A percentile compares a stretch with the other conserved stretches of the same genome.
These are phyloP conservation scores for Papilio dardanus DNA, from an alignment of 1,140 invertebrate genomes.

Conservation along the genomic window DNA sequence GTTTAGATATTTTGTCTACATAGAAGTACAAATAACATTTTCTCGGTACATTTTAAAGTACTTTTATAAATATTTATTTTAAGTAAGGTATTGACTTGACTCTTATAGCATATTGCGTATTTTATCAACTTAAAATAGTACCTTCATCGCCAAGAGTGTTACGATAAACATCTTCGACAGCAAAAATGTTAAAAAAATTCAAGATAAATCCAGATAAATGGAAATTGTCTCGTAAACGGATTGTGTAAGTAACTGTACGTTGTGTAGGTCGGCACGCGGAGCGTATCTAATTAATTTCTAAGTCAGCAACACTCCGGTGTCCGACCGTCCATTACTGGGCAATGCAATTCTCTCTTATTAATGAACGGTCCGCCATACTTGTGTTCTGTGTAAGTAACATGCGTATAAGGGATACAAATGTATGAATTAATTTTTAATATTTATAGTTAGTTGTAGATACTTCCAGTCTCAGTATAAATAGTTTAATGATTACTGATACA, in stretches of 20 bases:
- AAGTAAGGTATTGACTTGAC: background rate
- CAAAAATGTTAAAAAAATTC: conserved; percentile 2
- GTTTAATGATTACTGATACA: no score
- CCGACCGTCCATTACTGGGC: conserved; percentile 47
- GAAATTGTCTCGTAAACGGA: conserved; percentile 26
- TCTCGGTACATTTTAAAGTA: background rate
- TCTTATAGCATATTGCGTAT: background rate
- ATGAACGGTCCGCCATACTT: conserved; percentile 45
- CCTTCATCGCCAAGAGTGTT: background rate
- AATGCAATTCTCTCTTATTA: conserved; percentile 56
- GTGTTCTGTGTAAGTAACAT: conserved; percentile 27
- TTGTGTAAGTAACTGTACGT: conserved; percentile 27
- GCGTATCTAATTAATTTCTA: conserved; percentile 65
- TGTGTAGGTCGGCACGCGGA: conserved; percentile 31
- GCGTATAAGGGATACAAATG: conserved; percentile 39
- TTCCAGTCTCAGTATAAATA: background rate
- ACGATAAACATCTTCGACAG: background rate
- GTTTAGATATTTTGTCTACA: conserved; percentile 23
- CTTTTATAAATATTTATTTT: background rate
- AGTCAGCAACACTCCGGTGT: conserved; percentile 48
- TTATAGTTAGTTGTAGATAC: background rate
- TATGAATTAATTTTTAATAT: conserved; percentile 9
- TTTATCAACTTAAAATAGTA: background rate
- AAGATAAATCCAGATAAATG: background rate
- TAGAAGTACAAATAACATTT: background rate